Base-by-base conservation (phyloP, 2,113 vertebrate species). In the Mungos mungo region DNA sequence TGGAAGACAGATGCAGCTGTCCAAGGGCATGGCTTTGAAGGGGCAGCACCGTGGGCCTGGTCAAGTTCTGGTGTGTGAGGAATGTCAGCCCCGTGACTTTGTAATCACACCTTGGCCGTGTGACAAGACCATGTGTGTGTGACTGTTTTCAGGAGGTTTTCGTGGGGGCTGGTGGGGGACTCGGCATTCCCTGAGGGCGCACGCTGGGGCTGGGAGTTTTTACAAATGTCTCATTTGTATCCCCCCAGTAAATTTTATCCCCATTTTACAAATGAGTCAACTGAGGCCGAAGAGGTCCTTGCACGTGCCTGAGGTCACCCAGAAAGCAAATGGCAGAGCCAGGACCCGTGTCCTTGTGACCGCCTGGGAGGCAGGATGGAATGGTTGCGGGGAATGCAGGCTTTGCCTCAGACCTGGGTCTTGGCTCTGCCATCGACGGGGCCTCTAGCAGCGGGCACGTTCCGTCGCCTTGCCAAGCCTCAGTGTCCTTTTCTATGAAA, bases 401-500 rank as follows among this genome's bases (percentile, higher is more conserved):
- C 47, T 76, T 21, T 14, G 63, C 45, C 57, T 65, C n/a, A 47
- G 79, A 6, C 21, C n/a, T 10, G 21, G 77, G n/a, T 29, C 41
- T 41, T 0, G 3, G 50, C 86, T 79, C 41, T 29, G 38, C 50
- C 50, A 3, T 10, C 1, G 41, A 8, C 0, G 3, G 29, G 27
- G 50, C 35, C 76, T 90, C 27, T 7, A 38, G 38, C 52, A 0
- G 2, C 5, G 38, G 45, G 7, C 7, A 2, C 16, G 8, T 74
- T 1, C 3, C 3, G 18, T 16, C 1, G 45, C 29, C 12, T 1
- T 41, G 69, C 63, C 4, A 0, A 50, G 94, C 50, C 81, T 97
- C 85, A 3, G 85, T 52, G 97, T 96, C 86, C 90, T 97, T 66
- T 69, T 45, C 90, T 85, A 38, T 95, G 92, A 96, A 96, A 91